These are phyloP conservation scores for Gambelia wislizenii DNA, from an alignment of 2,797 vertebrate genomes.

Conservation along the genomic window DNA sequence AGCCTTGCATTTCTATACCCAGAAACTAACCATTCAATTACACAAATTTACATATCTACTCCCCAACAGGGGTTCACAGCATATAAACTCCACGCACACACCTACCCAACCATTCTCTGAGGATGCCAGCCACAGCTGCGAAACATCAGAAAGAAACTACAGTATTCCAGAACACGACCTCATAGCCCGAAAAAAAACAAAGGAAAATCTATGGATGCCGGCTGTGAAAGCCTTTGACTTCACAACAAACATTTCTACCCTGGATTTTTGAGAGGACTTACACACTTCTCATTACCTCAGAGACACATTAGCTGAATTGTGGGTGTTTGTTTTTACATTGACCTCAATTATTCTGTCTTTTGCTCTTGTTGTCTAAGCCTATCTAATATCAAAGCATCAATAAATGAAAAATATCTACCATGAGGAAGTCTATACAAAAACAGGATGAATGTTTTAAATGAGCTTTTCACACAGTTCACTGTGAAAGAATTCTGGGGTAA, in stretches of 20 bases:
- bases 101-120: too few relatives aligned
- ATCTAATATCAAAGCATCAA: conserved; percentile 66
- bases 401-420: conserved; percentile 50
- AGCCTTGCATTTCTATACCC: too few relatives aligned
- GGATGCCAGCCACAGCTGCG: too few relatives aligned
- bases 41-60: too few relatives aligned
- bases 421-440: conserved; percentile 62
- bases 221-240: too few relatives aligned
- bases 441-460: conserved; percentile 37
- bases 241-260: conserved; percentile 54
- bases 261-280: conserved; percentile 59
- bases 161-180: too few relatives aligned
- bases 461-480: conserved; percentile 43
- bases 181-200: too few relatives aligned
- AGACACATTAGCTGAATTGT: conserved; percentile 58
- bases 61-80: too few relatives aligned
- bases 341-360: conserved; percentile 69
- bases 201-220: too few relatives aligned
- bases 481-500: conserved; percentile 5
- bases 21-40: too few relatives aligned
- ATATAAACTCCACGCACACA: too few relatives aligned
- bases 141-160: too few relatives aligned
- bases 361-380: conserved; percentile 65
- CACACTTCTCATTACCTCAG: conserved; percentile 59
- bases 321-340: conserved; percentile 45